phyloP scores from a whole-genome alignment of 2,797 vertebrate genomes.

The Tadarida brasiliensis region DNA sequence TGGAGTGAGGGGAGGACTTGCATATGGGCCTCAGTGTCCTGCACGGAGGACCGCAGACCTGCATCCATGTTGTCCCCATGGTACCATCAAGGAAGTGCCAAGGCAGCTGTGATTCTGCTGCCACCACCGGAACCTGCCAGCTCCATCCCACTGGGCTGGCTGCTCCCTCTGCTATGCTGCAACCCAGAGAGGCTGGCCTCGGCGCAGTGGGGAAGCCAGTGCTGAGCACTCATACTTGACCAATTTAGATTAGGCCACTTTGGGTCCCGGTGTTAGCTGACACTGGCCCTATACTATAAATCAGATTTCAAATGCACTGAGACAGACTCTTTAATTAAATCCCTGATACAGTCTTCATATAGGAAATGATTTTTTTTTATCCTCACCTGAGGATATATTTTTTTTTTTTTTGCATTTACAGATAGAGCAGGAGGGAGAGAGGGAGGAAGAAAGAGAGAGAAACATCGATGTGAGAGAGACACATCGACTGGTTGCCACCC shows the following conservation, averaged over 20 bases:
- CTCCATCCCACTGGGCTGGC: neutral
- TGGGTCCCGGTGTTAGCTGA: neutral
- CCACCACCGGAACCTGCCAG: neutral
- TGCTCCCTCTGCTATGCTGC: neutral
- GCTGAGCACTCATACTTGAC: neutral
- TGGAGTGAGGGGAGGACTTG: neutral
- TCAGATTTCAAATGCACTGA: neutral
- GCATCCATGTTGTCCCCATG: too few species aligned
- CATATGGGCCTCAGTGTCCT: neutral
- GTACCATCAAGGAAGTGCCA: neutral
- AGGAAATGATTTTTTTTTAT: constrained; percentile 5
- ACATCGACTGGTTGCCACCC: too few species aligned
- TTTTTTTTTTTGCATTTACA: too few species aligned
- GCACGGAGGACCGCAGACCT: neutral
- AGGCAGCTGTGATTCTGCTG: neutral
- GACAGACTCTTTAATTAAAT: constrained; percentile 18
- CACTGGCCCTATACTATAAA: neutral
- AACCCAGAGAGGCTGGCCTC: neutral
- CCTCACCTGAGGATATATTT: too few species aligned
- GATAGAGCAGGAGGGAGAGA: too few species aligned
- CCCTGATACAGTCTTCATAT: neutral
- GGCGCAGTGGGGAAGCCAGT: neutral
- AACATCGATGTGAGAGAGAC: too few species aligned
- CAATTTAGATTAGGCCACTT: neutral
- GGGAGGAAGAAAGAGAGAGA: too few species aligned